Percentiles rank a stretch among this genome's conserved stretches.
Conservation (phyloP, 2,888 invertebrate genomes). For the Tenthredo notha region DNA sequence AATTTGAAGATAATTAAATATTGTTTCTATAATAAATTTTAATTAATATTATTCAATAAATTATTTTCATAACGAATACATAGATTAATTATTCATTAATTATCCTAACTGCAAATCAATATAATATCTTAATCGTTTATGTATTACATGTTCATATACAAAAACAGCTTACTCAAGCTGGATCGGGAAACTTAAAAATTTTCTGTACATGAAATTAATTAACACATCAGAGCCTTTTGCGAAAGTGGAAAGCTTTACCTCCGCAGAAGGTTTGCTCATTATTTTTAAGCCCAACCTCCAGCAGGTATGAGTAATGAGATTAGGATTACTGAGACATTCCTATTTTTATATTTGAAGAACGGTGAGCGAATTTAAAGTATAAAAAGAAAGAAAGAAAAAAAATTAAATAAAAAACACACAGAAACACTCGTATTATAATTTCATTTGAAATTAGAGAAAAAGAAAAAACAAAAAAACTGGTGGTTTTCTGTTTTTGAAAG, state of each 20-base stretch:
- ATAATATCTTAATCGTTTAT: background rate
- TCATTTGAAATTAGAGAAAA: background rate
- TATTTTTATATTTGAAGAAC: constrained; percentile 6
- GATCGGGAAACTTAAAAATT: background rate
- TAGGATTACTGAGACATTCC: constrained; percentile 31
- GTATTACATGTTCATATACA: background rate
- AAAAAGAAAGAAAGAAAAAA: background rate
- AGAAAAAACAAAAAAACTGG: background rate
- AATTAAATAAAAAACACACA: background rate
- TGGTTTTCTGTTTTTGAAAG: background rate
- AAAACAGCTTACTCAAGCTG: background rate
- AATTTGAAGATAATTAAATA: background rate
- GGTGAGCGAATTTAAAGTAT: background rate
- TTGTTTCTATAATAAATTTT: background rate
- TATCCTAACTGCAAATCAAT: background rate
- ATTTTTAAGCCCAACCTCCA: constrained; percentile 20
- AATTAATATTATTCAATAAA: background rate
- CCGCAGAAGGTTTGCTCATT: constrained; percentile 9
- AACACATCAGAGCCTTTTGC: constrained; percentile 3
- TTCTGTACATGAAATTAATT: constrained; percentile 16
- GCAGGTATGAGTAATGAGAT: constrained; percentile 26
- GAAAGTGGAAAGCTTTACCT: constrained; percentile 8
- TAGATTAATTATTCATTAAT: background rate
- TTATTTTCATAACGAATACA: background rate
- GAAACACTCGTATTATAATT: background rate